Base-by-base conservation (phyloP, 2,113 vertebrate species). In the Pseudorasbora parva region DNA sequence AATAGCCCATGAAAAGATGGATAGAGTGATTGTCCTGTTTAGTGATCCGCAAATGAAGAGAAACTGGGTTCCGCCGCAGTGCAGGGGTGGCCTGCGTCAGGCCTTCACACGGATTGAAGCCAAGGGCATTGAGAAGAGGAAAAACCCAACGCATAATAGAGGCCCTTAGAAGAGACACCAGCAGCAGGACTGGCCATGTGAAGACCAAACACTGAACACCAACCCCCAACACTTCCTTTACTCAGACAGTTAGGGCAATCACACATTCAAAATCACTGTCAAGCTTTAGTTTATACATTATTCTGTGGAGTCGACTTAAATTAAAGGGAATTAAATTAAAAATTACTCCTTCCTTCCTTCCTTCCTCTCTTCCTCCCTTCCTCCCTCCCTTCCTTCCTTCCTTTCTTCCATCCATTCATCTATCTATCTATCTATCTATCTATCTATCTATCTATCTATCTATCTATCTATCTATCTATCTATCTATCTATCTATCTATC, bases 21-120 rank as follows among this genome's bases (percentile, higher is more conserved):
- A 96, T 95, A 91, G 94, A 93, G 92, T 94, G 94, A 95, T 95
- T 95, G 95, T 96, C 95, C 94, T 95, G 95, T 94, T 95, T 95
- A 95, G 94, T 96, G 96, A 96, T 95, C 95, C 94, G 90, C 92
- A 89, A 96, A 96, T 91, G 93, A 87, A 93, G 92, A 92, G 94
- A 91, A 94, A 92, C 79, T 85, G 92, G 90, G 95, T 94, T 95
- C 93, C 89, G 89, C 81, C 41, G 91, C 84, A 51, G 73, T 90
- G 91, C 90, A 92, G 92, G 91, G 88, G 93, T 92, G 87, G 92
- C 92, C 94, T 92, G 93, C 90, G 92, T 91, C 90, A 87, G 91
- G 90, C 92, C 92, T 93, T 93, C 93, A 92, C 93, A 92, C 91
- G 93, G 91, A 93, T 89, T 88, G 89, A 93, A 93, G 95, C 94